A percentile compares a stretch with the other conserved stretches of the same genome.
phyloP scores from a whole-genome alignment of 2,888 invertebrate species.

The Dynastes grantii region DNA sequence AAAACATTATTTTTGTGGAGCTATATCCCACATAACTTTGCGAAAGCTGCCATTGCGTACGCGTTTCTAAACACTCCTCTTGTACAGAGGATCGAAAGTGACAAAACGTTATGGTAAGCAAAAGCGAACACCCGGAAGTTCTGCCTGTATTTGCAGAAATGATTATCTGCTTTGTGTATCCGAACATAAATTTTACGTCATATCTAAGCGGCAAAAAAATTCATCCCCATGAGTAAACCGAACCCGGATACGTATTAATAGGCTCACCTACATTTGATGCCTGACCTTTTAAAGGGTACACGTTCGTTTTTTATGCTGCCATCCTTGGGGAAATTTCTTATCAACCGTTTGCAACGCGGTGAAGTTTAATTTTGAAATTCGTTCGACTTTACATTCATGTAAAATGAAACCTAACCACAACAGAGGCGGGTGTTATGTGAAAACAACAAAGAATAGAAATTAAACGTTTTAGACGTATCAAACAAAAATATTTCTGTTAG shows the following conservation, averaged over 20 bases:
- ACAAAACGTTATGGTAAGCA: not conserved
- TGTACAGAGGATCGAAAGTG: not conserved
- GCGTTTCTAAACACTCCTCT: not conserved
- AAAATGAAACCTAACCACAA: no score
- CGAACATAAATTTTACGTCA: constrained; percentile 24
- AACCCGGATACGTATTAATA: constrained; percentile 24
- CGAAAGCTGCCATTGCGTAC: not conserved
- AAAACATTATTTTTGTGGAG: not conserved
- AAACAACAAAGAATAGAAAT: no score
- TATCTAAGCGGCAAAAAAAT: constrained; percentile 24
- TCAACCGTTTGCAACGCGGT: constrained; percentile 12
- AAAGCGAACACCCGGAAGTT: not conserved
- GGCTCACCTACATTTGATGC: constrained; percentile 6
- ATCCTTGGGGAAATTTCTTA: constrained; percentile 35
- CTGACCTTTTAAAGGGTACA: constrained; percentile 17
- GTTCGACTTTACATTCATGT: not conserved
- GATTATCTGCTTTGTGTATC: constrained; percentile 39
- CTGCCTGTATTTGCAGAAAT: constrained; percentile 17
- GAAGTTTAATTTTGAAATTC: constrained; percentile 34
- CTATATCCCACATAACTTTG: not conserved
- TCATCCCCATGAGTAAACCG: constrained; percentile 6
- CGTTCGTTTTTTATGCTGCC: constrained; percentile 12
- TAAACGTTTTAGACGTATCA: no score
- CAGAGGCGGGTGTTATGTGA: no score
- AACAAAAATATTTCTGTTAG: no score